Evolutionary conservation across 2,888 invertebrate genomes (phyloP), one percentile per base, ranked within the genome.

Genomic region (Hemaris fuciformis): DNA sequence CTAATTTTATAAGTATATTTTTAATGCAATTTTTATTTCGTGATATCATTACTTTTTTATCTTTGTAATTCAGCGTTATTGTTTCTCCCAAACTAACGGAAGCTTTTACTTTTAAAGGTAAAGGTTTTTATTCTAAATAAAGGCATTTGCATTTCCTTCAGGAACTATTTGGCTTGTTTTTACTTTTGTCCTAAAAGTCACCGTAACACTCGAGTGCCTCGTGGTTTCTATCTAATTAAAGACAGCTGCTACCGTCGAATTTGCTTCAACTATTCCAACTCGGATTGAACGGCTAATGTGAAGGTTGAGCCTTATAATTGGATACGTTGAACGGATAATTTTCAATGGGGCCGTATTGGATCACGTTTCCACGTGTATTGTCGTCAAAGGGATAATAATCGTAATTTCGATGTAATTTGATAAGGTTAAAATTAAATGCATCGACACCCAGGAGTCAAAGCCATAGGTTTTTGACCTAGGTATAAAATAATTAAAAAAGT

Each of bases 301-400:
- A 53, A 31, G 53, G 27, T 10, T 53, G 27, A 53, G 27, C 53
- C 31, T 31, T 53, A 53, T 53, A 53, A 53, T 53, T 53, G 31
- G 53, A 53, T 53, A 53, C 10, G 8, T 53, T 53, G 53, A 53
- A 27, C 48, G 10, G 53, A 8, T 53, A 15, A 31, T 15, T 27
- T 53, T 53, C 3, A 53, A 53, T 31, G 15, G 10, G 18, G 3
- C 18, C 18, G 53, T 31, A 10, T 18, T 10, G 31, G 18, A 10
- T 31, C 27, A 10, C 2, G 18, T 48, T 46, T 31, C 4, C 18
- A 53, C 18, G 18, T n/a, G n/a, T 3, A 10, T 53, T 53, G 10
- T 31, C 18, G 15, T n/a, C 38, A n/a, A n/a, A 38, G 13, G n/a
- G n/a, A n/a, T 38, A 38, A 38, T 38, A 38, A n/a, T 3, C 38